Base-by-base conservation (phyloP, 2,113 vertebrate genomes). In the Aphyosemion australe region DNA sequence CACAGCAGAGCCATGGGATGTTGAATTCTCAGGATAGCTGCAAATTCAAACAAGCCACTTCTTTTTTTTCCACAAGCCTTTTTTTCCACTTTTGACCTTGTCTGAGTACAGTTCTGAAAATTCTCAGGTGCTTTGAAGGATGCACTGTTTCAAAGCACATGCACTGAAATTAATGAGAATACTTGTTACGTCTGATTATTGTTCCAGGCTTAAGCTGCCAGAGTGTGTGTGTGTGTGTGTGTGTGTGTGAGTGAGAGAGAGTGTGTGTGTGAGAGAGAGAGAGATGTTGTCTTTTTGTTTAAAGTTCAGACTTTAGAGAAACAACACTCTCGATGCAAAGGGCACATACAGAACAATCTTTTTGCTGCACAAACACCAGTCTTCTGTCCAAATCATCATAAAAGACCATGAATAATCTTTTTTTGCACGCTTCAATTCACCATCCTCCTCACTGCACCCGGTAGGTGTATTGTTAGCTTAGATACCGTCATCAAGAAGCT, bases 91-190 rank as follows among this genome's bases (percentile, higher is more conserved):
- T 51, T 16, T 72, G 52, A 77, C 69, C 76, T 61, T 72, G 64
- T 59, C 65, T 73, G 32, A 51, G 18, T 46, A 49, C 15, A 59
- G n/a, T 34, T 69, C 65, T 61, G 46, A 75, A 64, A 73, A 47
- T 54, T 51, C 54, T 47, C 61, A 26, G 56, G 59, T 67, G 11
- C 14, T 74, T 31, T 74, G 59, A 72, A 79, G 65, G 70, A 77
- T 77, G 48, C 16, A 20, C 31, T 11, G 15, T 66, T 72, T 72
- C 43, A 64, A 77, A 76, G 60, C 21, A 60, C 31, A 56, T 45
- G 53, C 19, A 21, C 62, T 60, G 50, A 79, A 78, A 74, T 64
- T 59, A 83, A 85, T 60, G 72, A 75, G 53, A 59, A 21, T 58
- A 45, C 53, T 10, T 56, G 54, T 72, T 72, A 65, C 50, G 42